These are phyloP conservation scores for Leptinotarsa rubiginosa DNA, from an alignment of 2,888 invertebrate genomes.

Conservation along the genomic window DNA sequence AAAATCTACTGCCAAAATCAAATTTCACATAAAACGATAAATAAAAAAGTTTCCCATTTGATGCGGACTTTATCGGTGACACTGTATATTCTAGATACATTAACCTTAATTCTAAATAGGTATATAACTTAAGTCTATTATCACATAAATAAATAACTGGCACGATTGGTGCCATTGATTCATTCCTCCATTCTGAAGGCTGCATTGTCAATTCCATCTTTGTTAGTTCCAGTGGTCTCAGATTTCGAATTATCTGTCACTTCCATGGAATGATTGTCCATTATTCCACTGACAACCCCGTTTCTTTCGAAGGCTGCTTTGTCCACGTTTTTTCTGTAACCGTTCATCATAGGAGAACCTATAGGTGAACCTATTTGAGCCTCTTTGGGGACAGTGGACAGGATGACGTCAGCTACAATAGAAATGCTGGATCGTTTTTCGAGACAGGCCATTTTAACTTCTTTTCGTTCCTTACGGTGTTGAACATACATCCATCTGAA, in stretches of 20 bases:
- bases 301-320: not conserved
- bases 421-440: conserved; percentile 62
- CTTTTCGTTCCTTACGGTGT: conserved; percentile 70
- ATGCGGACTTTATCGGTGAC: too few species aligned
- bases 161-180: not conserved
- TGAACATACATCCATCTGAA: conserved; percentile 78
- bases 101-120: not conserved
- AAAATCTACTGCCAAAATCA: too few species aligned
- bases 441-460: conserved; percentile 54
- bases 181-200: conserved; percentile 63
- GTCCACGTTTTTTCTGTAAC: conserved; percentile 41
- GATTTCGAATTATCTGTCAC: too few species aligned
- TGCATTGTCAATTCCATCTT: conserved; percentile 59
- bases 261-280: too few species aligned
- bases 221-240: not conserved
- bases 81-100: not conserved
- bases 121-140: conserved; percentile 20
- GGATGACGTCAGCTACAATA: conserved; percentile 63
- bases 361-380: conserved; percentile 54
- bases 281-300: not conserved
- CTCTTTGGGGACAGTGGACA: conserved; percentile 52
- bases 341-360: conserved; percentile 55
- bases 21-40: too few species aligned
- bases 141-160: conserved; percentile 22
- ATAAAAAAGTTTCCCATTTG: too few species aligned